phyloP scores from a whole-genome alignment of 1,140 invertebrate genomes.

The Drosophila sp. region DNA sequence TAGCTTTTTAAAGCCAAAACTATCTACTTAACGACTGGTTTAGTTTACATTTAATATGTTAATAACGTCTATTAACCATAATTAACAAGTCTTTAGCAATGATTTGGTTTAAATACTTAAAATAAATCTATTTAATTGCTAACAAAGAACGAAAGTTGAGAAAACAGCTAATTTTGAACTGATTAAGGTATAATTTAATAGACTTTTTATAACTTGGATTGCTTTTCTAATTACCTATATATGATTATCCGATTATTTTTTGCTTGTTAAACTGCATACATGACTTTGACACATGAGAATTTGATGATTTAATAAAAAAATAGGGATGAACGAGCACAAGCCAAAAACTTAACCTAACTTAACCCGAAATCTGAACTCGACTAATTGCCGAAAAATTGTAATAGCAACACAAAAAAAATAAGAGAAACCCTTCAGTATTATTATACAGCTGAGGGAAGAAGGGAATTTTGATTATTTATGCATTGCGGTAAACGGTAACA shows the following conservation, averaged over 20 bases:
- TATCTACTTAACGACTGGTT: not conserved
- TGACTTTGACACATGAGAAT: not conserved
- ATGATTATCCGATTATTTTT: not conserved
- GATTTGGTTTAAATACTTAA: not conserved
- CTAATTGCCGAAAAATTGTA: conserved; percentile 70
- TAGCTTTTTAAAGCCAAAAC: not conserved
- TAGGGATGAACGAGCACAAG: conserved; percentile 20
- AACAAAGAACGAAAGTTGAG: conserved; percentile 2
- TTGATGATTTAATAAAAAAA: not conserved
- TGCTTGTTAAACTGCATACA: conserved; percentile 1
- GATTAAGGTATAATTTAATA: not conserved
- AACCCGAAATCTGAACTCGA: conserved; percentile 63
- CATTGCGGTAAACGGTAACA: conserved; percentile 35
- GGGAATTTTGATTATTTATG: conserved; percentile 54
- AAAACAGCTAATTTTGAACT: not conserved
- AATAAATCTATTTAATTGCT: not conserved
- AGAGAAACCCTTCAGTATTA: conserved; percentile 20
- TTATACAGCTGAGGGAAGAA: conserved; percentile 15
- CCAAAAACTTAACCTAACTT: conserved; percentile 55
- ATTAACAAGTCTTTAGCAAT: conserved; percentile 5
- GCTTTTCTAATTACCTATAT: not conserved
- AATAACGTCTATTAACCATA: not conserved
- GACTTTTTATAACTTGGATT: not conserved
- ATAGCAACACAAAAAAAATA: conserved; percentile 22
- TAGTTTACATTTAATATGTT: not conserved